phyloP scores from a whole-genome alignment of 2,797 vertebrate genomes.

The Huso huso region DNA sequence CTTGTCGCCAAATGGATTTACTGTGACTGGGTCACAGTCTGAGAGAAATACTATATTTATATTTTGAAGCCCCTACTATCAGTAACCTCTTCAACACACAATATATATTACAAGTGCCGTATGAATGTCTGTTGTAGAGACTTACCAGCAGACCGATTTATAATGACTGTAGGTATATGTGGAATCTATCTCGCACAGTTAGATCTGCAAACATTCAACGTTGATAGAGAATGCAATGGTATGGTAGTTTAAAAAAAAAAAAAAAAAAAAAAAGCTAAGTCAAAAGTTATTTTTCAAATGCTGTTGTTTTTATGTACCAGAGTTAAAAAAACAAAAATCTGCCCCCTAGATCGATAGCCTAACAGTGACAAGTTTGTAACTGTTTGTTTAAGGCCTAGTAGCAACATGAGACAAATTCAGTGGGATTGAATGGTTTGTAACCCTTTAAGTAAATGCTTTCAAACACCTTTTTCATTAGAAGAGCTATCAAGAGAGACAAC shows the following conservation, averaged over 20 bases:
- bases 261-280: no score
- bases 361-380: slow-evolving; percentile 14
- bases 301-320: no score
- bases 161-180: background rate
- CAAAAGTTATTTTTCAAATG: no score
- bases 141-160: background rate
- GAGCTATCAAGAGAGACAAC: slow-evolving; percentile 5
- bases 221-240: slow-evolving; percentile 11
- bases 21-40: slow-evolving; percentile 43
- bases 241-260: background rate
- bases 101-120: background rate
- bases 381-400: slow-evolving; percentile 7
- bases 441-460: slow-evolving; percentile 5
- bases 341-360: no score
- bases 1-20: slow-evolving; percentile 43
- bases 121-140: slow-evolving; percentile 9
- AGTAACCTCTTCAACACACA: slow-evolving; percentile 9
- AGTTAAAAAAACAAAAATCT: no score
- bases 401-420: slow-evolving; percentile 15
- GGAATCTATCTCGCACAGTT: background rate
- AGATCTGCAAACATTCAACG: slow-evolving; percentile 12
- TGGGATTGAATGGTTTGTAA: slow-evolving; percentile 8
- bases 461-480: slow-evolving; percentile 1
- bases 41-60: slow-evolving; percentile 31
- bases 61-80: background rate